Conservation (phyloP, 2,113 vertebrate species). For the Neomonachus schauinslandi region DNA sequence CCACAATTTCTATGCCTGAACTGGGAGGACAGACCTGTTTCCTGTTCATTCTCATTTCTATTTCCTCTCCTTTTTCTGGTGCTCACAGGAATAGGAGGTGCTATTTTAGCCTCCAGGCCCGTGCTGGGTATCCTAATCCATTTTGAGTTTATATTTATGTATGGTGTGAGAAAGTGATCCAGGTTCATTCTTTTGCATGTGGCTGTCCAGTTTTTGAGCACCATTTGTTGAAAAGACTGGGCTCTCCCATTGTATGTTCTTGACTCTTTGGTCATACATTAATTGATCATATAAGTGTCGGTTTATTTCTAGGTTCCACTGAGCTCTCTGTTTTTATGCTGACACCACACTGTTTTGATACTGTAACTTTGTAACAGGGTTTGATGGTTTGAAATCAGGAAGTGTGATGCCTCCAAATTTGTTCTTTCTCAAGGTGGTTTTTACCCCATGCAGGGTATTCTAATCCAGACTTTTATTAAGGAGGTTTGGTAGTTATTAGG, state of each 20-base stretch:
- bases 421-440: neutral
- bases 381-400: neutral
- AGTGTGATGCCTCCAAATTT: neutral
- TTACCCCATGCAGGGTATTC: neutral
- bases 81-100: neutral
- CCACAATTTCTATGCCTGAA: neutral
- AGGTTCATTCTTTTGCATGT: neutral
- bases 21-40: neutral
- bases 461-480: neutral
- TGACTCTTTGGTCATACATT: neutral
- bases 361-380: neutral
- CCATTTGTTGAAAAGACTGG: neutral
- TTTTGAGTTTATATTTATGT: neutral
- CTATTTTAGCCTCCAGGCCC: neutral
- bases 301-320: neutral
- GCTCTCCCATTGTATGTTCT: neutral
- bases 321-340: neutral
- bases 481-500: neutral
- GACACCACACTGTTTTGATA: neutral
- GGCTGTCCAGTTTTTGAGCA: neutral
- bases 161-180: neutral
- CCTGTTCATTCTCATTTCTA: neutral
- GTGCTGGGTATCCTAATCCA: neutral
- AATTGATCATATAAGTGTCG: neutral
- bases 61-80: neutral